Evolutionary conservation across 2,113 vertebrate species (phyloP).

Genomic region (Rhynchopsitta pachyrhyncha): DNA sequence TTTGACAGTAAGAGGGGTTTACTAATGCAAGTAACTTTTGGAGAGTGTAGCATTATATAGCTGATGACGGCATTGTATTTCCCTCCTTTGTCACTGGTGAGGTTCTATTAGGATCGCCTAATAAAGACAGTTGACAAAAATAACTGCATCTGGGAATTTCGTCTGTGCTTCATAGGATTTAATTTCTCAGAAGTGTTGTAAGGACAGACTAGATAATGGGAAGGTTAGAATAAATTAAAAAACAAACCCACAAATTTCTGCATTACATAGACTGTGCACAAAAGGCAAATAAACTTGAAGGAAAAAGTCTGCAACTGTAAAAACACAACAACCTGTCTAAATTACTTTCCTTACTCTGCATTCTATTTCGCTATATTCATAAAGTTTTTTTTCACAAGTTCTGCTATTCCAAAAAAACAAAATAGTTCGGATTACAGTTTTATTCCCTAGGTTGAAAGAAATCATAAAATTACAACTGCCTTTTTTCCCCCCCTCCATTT

Average conservation of each 20-base stretch:
- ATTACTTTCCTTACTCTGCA: not conserved
- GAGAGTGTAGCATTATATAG: not conserved
- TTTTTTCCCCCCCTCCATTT: not conserved
- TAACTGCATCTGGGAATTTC: not conserved
- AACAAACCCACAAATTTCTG: not conserved
- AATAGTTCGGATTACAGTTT: not conserved
- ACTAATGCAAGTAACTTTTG: not conserved
- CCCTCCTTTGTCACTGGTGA: not conserved
- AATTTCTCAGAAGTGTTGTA: not conserved
- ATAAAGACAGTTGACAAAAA: not conserved
- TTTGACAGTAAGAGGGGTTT: not conserved
- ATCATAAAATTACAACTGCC: not conserved
- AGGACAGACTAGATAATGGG: not conserved
- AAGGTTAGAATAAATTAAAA: conserved; percentile 12
- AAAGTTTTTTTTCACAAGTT: not conserved
- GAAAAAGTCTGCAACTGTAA: not conserved
- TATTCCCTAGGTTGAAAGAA: not conserved
- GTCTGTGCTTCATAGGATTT: not conserved
- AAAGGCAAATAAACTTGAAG: not conserved
- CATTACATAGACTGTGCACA: not conserved
- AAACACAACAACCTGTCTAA: not conserved
- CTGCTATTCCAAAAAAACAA: not conserved
- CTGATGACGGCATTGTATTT: not conserved
- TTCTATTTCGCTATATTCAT: not conserved
- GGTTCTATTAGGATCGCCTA: not conserved